Conservation (phyloP, 2,888 invertebrate species). For the Frankliniella intonsa region DNA sequence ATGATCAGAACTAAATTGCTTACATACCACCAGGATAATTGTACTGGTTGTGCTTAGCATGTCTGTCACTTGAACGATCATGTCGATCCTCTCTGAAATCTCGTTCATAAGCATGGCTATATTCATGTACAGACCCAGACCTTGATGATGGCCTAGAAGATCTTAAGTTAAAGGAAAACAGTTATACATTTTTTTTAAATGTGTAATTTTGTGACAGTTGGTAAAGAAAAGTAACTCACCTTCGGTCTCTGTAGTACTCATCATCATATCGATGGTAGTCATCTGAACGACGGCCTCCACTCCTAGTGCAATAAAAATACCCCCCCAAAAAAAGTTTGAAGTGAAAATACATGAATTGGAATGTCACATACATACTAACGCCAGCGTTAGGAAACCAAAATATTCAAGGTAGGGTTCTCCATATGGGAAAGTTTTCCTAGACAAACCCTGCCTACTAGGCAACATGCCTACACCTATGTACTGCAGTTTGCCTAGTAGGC, state of each 20-base stretch:
- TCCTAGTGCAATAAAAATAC: not conserved
- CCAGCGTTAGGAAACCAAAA: too few species aligned
- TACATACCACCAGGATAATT: slow-evolving; percentile 39
- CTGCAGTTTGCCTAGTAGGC: too few species aligned
- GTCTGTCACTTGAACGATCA: slow-evolving; percentile 42
- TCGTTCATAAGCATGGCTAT: slow-evolving; percentile 35
- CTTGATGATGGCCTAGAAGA: slow-evolving; percentile 42
- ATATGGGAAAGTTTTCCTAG: too few species aligned
- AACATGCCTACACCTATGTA: too few species aligned
- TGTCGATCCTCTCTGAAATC: slow-evolving; percentile 44
- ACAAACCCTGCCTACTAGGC: too few species aligned
- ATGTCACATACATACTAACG: not conserved
- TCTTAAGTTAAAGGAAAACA: slow-evolving; percentile 31
- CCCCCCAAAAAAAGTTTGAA: not conserved
- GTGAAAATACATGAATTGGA: not conserved
- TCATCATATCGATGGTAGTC: slow-evolving; percentile 46
- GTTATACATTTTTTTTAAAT: not conserved
- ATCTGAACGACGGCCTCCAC: slow-evolving; percentile 36
- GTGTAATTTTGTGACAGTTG: not conserved
- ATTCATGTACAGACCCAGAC: slow-evolving; percentile 40
- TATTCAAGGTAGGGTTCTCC: too few species aligned
- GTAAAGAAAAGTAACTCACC: slow-evolving; percentile 29
- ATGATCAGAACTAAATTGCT: slow-evolving; percentile 41
- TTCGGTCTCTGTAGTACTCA: slow-evolving; percentile 43
- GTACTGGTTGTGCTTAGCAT: slow-evolving; percentile 39